Conservation (phyloP, 2,113 vertebrate species). For the Sylvicapra grimmia region DNA sequence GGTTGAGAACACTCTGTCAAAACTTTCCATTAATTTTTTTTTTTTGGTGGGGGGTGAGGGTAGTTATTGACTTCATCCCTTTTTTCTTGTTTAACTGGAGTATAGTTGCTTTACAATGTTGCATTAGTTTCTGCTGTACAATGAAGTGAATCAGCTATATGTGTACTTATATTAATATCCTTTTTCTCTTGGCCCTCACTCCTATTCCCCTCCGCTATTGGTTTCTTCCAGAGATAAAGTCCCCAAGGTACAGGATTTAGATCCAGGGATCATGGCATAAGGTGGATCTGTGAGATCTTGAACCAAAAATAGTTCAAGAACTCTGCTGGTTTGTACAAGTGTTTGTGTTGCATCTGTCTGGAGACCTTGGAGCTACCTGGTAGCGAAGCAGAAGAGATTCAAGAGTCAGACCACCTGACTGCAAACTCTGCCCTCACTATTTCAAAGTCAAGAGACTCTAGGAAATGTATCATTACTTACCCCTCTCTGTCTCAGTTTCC, state of each 20-base stretch:
- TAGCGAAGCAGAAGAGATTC: neutral
- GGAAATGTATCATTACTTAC: neutral
- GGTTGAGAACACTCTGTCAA: neutral
- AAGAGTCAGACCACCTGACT: neutral
- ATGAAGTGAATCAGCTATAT: neutral
- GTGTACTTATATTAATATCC: neutral
- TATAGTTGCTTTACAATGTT: neutral
- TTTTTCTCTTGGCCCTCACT: neutral
- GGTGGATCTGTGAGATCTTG: neutral
- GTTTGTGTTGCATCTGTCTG: neutral
- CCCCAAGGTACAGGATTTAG: neutral
- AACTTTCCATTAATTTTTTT: neutral
- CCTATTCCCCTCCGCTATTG: neutral
- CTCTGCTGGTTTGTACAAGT: neutral
- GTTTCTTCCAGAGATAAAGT: neutral
- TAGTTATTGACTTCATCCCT: neutral
- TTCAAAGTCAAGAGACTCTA: neutral
- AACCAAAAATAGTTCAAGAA: neutral
- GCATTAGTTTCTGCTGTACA: neutral
- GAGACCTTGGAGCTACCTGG: neutral
- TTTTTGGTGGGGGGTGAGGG: rapidly evolving
- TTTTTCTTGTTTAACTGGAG: neutral
- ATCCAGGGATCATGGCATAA: neutral
- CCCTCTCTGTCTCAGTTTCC: neutral
- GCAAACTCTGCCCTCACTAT: neutral